Evolutionary conservation across 2,797 vertebrate genomes (phyloP).

Genomic region (Florisuga fusca): DNA sequence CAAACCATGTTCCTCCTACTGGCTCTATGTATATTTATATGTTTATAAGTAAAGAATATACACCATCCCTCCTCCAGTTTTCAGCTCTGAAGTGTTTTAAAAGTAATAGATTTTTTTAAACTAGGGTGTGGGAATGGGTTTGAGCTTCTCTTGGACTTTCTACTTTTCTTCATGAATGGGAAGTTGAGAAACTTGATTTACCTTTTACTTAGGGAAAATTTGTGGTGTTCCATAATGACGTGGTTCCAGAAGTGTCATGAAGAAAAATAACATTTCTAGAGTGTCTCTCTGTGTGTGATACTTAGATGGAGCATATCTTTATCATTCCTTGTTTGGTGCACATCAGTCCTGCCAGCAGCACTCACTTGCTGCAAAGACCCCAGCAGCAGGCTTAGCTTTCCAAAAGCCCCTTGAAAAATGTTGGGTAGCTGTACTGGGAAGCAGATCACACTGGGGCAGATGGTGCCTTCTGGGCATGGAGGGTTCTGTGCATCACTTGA

Average conservation of each 20-base stretch:
- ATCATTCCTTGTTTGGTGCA: neutral
- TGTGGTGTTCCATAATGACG: neutral
- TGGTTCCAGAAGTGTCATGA: neutral
- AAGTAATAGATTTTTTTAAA: neutral
- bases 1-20: neutral
- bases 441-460: neutral
- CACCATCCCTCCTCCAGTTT: fast-evolving
- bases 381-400: neutral
- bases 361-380: neutral
- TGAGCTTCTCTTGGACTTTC: neutral
- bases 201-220: neutral
- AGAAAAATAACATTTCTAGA: neutral
- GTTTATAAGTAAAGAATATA: neutral
- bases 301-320: neutral
- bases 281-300: neutral
- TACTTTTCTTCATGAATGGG: neutral
- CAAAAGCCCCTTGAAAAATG: neutral
- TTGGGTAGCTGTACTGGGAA: neutral
- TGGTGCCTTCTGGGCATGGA: neutral
- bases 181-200: neutral
- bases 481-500: neutral
- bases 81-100: neutral
- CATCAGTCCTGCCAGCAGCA: neutral
- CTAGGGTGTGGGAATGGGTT: neutral
- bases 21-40: neutral